phyloP scores from a whole-genome alignment of 2,113 vertebrate species.

The Tragelaphus buxtoni region DNA sequence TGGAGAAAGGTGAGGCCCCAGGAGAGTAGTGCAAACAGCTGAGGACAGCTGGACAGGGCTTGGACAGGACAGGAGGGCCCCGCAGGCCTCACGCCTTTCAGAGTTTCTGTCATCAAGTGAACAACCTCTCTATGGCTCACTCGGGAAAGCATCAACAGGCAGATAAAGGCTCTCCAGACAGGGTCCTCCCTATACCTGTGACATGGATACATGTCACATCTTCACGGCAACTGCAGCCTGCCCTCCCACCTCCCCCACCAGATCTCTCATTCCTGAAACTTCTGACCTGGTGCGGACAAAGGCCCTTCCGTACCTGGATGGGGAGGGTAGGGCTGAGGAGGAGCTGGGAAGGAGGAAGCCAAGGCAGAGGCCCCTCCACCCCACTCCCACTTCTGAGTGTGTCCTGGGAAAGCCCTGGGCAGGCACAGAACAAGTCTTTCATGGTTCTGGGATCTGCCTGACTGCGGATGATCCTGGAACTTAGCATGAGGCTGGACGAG shows the following conservation, averaged over 20 bases:
- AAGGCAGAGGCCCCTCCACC: neutral
- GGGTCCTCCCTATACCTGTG: neutral
- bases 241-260: neutral
- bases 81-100: neutral
- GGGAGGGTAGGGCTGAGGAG: neutral
- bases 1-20: neutral
- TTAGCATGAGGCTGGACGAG: accelerated
- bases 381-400: accelerated
- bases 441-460: neutral
- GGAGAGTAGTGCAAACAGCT: neutral
- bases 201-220: accelerated
- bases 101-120: neutral
- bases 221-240: neutral
- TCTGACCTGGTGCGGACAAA: neutral
- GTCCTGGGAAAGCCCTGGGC: neutral
- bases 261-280: neutral
- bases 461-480: neutral
- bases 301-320: neutral
- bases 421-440: accelerated
- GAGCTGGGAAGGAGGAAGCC: neutral
- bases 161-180: neutral
- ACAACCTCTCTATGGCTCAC: accelerated
- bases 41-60: accelerated
- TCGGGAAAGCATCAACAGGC: neutral
- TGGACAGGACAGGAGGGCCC: neutral